Conservation (phyloP, 2,888 invertebrate genomes). For the Tetragonisca angustula region DNA sequence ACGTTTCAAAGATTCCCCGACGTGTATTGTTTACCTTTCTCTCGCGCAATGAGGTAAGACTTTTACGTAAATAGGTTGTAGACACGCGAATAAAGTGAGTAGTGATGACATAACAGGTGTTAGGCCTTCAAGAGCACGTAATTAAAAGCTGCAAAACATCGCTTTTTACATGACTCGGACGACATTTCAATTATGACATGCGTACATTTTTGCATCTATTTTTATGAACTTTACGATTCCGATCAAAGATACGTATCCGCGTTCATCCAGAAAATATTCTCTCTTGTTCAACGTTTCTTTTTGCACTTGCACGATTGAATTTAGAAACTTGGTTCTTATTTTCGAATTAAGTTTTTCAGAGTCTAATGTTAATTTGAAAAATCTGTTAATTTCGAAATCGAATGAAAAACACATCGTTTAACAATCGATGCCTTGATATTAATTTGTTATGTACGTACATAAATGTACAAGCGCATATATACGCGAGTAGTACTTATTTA, state of each 20-base stretch:
- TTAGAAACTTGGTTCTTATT: too few species aligned
- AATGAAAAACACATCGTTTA: too few species aligned
- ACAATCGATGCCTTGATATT: too few species aligned
- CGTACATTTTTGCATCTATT: neutral
- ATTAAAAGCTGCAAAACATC: slow-evolving; percentile 32
- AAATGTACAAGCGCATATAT: too few species aligned
- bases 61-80: slow-evolving; percentile 40
- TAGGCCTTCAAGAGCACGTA: slow-evolving; percentile 6
- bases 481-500: too few species aligned
- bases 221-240: neutral
- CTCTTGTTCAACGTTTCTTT: neutral
- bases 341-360: too few species aligned
- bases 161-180: slow-evolving; percentile 5
- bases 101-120: slow-evolving; percentile 48
- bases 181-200: neutral
- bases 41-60: slow-evolving; percentile 21
- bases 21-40: neutral
- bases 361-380: too few species aligned
- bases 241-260: neutral
- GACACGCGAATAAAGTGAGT: slow-evolving; percentile 20
- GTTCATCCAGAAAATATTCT: neutral
- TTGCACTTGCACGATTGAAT: too few species aligned
- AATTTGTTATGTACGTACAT: too few species aligned
- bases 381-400: too few species aligned
- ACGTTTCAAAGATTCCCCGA: neutral